phyloP scores from a whole-genome alignment of 2,797 vertebrate genomes.

The Catharus ustulatus region DNA sequence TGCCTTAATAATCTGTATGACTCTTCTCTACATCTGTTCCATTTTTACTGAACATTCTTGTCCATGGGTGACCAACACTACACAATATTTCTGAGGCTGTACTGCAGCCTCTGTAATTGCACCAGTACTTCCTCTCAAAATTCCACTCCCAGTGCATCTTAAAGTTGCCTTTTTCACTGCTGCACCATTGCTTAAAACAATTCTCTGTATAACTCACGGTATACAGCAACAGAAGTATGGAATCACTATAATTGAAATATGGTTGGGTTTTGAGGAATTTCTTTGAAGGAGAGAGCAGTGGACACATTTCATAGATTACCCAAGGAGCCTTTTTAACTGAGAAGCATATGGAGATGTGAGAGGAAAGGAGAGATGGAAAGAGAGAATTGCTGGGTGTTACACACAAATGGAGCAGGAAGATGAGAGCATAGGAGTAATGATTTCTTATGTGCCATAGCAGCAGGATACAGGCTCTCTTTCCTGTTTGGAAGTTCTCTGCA shows the following conservation, averaged over 20 bases:
- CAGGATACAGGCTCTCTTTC: not conserved
- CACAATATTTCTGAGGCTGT: not conserved
- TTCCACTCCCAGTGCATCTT: not conserved
- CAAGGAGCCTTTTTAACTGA: not conserved
- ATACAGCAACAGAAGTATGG: not conserved
- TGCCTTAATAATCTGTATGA: constrained; percentile 13
- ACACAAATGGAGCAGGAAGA: not conserved
- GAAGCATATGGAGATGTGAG: constrained; percentile 41
- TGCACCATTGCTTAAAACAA: not conserved
- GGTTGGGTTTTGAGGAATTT: constrained; percentile 46
- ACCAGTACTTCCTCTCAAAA: not conserved
- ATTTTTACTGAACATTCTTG: constrained; percentile 43
- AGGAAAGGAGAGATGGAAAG: not conserved
- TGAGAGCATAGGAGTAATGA: not conserved
- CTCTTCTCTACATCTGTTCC: constrained; percentile 47
- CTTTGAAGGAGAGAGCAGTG: constrained; percentile 44
- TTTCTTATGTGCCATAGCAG: constrained; percentile 6
- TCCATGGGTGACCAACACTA: constrained; percentile 27
- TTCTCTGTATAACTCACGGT: not conserved
- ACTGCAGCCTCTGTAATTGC: not conserved
- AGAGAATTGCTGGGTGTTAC: not conserved
- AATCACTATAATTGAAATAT: constrained; percentile 56
- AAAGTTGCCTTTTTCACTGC: not conserved
- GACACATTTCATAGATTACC: constrained; percentile 50
- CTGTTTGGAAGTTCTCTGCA: not conserved